Evolutionary conservation across 92 coral and sea anemone species (phyloP), one percentile per base, ranked within the genome.

Genomic region (Zoanthus sansibaricus): DNA sequence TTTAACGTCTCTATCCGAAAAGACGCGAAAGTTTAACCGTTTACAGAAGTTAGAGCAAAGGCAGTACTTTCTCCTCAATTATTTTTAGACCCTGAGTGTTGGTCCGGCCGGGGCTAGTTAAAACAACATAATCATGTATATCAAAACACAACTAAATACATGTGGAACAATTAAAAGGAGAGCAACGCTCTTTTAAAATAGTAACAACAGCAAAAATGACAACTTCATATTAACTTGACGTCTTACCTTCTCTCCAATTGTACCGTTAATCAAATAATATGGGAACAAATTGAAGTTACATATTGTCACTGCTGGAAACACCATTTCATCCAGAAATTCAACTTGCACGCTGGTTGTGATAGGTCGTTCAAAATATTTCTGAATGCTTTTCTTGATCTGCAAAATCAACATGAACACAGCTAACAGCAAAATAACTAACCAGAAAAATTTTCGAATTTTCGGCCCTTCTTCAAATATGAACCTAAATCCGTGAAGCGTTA

Each of bases 211-310:
- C 4, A 37, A 52, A 20, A 62, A 17, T 9, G 18, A 62, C 69
- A 62, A 62, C n/a, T 58, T 49, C 9, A 49, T 9, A 25, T 25
- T 25, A 49, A 49, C 55, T 49, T 16, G 74, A 32, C 15, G 4
- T 32, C 94, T 83, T 72, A 93, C 99, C 97, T 96, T 96, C 91
- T 96, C 99, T 9, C 99, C 99, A 17, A 96, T 95, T 59, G 99
- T 96, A 0, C 99, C 99, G 77, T 96, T 96, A 16, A 96, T 96
- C 20, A 96, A 86, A 56, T 96, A 96, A 71, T 90, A 96, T 4
- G 99, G 99, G 86, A 96, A 96, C 82, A 96, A 75, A 76, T 96
- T 96, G 61, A 96, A 96, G 71, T 96, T 96, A 48, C 99, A 96
- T 30, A 96, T 96, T 1, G 99, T 95, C 32, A 96, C 96, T 9